These are phyloP conservation scores for Tragelaphus buxtoni DNA, from an alignment of 2,113 vertebrate genomes.

Conservation along the genomic window DNA sequence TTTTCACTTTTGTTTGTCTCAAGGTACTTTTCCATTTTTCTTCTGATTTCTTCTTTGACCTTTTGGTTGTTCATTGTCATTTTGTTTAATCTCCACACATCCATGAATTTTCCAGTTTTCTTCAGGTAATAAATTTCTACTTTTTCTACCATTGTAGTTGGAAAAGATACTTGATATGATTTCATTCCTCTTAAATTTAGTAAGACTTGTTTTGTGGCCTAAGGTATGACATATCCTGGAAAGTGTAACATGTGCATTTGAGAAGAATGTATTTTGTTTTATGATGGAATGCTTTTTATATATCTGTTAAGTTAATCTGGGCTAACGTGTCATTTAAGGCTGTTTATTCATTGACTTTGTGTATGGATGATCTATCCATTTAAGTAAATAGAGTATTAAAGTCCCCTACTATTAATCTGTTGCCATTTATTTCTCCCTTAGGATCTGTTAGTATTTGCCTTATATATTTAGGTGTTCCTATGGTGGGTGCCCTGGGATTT, in stretches of 20 bases:
- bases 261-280: neutral
- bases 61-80: neutral
- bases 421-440: neutral
- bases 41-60: neutral
- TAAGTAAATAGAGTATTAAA: neutral
- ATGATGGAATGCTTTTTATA: neutral
- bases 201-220: neutral
- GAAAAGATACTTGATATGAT: neutral
- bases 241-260: neutral
- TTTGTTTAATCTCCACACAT: neutral
- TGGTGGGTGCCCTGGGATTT: too few species aligned
- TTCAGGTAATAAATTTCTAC: neutral
- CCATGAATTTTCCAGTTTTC: neutral
- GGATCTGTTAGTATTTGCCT: neutral
- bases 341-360: neutral
- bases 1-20: neutral
- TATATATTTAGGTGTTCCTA: neutral
- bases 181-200: neutral
- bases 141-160: neutral
- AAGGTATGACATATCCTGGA: neutral
- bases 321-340: neutral
- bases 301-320: neutral
- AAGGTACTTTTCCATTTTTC: neutral
- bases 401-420: neutral
- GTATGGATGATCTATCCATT: neutral